A percentile compares a stretch with the other conserved stretches of the same genome.
Conservation (phyloP, 2,113 vertebrate species). For the Spea bombifrons region DNA sequence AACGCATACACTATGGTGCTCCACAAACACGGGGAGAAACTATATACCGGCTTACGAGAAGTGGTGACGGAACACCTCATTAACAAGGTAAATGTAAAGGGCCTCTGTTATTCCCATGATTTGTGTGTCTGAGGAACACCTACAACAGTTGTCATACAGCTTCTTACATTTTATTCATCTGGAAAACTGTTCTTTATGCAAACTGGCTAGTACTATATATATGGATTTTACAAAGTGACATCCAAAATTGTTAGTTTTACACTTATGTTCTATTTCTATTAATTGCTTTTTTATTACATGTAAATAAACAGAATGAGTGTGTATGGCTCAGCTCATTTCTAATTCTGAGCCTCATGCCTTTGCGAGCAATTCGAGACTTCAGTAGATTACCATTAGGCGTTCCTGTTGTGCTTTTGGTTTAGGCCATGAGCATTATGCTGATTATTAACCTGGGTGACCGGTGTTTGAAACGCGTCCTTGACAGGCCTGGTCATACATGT, state of each 20-base stretch:
- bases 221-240: too few relatives aligned
- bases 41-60: constrained; percentile 96
- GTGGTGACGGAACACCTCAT: constrained; percentile 98
- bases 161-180: too few relatives aligned
- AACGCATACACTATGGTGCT: constrained; percentile 99
- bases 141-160: too few relatives aligned
- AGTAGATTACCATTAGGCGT: not conserved
- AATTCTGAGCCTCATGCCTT: constrained; percentile 22
- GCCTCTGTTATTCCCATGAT: too few relatives aligned
- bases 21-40: constrained; percentile 97
- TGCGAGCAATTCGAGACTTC: not conserved
- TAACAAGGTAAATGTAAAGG: constrained; percentile 81
- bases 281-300: too few relatives aligned
- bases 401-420: not conserved
- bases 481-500: too few relatives aligned
- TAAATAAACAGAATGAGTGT: too few relatives aligned
- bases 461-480: not conserved
- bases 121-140: too few relatives aligned
- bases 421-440: not conserved
- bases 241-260: too few relatives aligned
- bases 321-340: constrained; percentile 32
- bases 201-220: too few relatives aligned
- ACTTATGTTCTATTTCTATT: too few relatives aligned
- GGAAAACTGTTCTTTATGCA: too few relatives aligned
- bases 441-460: not conserved